Conservation (phyloP, 2,888 invertebrate species). For the Bombylius discolor region DNA sequence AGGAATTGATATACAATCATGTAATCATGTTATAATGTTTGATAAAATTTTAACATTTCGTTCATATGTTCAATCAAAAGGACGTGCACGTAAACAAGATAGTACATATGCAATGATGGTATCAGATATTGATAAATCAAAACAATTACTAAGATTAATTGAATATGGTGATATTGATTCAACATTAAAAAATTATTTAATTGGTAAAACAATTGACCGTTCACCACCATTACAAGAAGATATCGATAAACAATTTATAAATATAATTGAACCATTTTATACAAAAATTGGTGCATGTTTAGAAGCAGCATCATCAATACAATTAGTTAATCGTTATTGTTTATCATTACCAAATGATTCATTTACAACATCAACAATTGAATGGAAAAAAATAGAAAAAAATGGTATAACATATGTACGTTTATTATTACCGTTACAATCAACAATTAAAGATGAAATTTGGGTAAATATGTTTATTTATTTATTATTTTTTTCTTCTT, state of each 20-base stretch:
- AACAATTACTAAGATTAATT: conserved; percentile 31
- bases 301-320: conserved; percentile 19
- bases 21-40: conserved; percentile 65
- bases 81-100: conserved; percentile 54
- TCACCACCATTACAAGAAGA: conserved; percentile 40
- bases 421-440: conserved; percentile 63
- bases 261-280: conserved; percentile 23
- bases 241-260: conserved; percentile 43
- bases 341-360: conserved; percentile 61
- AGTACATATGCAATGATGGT: conserved; percentile 50
- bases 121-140: conserved; percentile 22
- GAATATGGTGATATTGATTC: conserved; percentile 41
- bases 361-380: conserved; percentile 46
- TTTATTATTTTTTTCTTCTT: background rate
- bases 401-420: conserved; percentile 23
- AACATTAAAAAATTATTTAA: conserved; percentile 43
- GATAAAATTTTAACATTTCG: conserved; percentile 59
- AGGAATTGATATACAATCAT: conserved; percentile 74
- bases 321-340: conserved; percentile 69
- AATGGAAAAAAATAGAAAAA: conserved; percentile 31
- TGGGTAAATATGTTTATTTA: conserved; percentile 40
- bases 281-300: conserved; percentile 21
- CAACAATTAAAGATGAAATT: conserved; percentile 57
- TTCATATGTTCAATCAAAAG: conserved; percentile 83
- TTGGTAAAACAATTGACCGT: conserved; percentile 44